Evolutionary conservation across 2,888 invertebrate genomes (phyloP), one percentile per base, ranked within the genome.

Genomic region (Phorcus lineatus): DNA sequence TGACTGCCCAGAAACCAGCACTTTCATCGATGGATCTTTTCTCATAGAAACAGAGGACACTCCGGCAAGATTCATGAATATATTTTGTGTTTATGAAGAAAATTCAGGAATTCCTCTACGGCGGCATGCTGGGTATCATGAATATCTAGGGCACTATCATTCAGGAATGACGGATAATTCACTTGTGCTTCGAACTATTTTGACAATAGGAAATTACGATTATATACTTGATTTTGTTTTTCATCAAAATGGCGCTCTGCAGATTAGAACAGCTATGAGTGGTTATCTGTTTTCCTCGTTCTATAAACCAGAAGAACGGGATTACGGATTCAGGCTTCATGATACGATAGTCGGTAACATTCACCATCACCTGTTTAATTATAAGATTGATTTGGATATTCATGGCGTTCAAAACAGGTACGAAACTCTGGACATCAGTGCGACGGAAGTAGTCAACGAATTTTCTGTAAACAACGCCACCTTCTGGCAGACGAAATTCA

Each of bases 201-300:
- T 86, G 7, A 83, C 89, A 6, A 83, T 91, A 13, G 83, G 81
- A 7, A 91, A 91, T 78, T 91, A 91, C 79, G 91, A 91, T 74
- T 91, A 91, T 77, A 85, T 91, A 2, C 78, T 90, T 47, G 91
- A 91, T 80, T 89, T 88, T 31, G 84, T 88, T n/a, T 90, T 91
- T 74, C 88, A 91, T 74, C 90, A 90, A 74, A 28, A 55, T 82
- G 19, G 86, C 86, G 36, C 53, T 74, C 19, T 86, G 79, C 80
- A 66, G 52, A 19, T 70, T 22, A 19, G 74, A 84, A 17, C 54
- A 74, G 19, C 80, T 81, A 36, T 84, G 2, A 85, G 84, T 19
- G 86, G 86, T 28, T 85, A 81, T 77, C 74, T 84, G 0, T 76
- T 76, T 52, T 22, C 80, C 9, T 79, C 82, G 16, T 54, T 83